Percentiles rank a stretch among this genome's conserved stretches.
Evolutionary conservation across 2,888 invertebrate genomes (phyloP).

Genomic region (Aphodius granarius): DNA sequence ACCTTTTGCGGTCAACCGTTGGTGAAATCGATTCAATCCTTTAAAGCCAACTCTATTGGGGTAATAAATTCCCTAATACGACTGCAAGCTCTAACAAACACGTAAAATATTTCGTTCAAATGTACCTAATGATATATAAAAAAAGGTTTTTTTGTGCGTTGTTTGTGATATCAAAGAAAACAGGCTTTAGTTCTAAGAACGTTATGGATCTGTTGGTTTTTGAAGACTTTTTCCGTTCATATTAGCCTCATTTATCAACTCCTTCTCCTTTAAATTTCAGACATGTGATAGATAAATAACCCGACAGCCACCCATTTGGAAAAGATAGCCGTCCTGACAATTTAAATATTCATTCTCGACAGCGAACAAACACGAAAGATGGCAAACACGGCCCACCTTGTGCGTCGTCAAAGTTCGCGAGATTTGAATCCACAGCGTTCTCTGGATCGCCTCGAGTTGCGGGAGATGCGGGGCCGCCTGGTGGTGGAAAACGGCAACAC

Average conservation of each 20-base stretch:
- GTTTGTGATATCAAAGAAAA: too few species aligned
- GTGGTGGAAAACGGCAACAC: slow-evolving; percentile 53
- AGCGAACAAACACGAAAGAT: slow-evolving; percentile 53
- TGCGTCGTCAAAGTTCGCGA: slow-evolving; percentile 85
- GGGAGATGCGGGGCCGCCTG: slow-evolving; percentile 79
- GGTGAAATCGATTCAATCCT: too few species aligned
- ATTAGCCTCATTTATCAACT: not conserved
- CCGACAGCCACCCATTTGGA: not conserved
- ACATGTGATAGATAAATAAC: slow-evolving; percentile 17
- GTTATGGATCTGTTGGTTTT: too few species aligned
- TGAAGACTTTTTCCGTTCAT: too few species aligned
- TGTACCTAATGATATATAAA: too few species aligned
- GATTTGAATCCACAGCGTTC: slow-evolving; percentile 79
- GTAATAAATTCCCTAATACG: too few species aligned
- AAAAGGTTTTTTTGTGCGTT: too few species aligned
- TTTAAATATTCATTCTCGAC: not conserved
- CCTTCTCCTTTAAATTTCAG: slow-evolving; percentile 6
- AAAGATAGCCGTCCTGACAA: not conserved
- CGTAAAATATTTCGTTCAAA: too few species aligned
- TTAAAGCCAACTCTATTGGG: too few species aligned
- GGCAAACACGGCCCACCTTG: slow-evolving; percentile 89
- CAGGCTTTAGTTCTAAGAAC: too few species aligned
- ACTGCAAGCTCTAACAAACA: too few species aligned
- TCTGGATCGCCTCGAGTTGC: slow-evolving; percentile 82
- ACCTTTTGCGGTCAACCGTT: not conserved